Conservation (phyloP, 92 coral and sea anemone genomes). For the Pocillopora meandrina region DNA sequence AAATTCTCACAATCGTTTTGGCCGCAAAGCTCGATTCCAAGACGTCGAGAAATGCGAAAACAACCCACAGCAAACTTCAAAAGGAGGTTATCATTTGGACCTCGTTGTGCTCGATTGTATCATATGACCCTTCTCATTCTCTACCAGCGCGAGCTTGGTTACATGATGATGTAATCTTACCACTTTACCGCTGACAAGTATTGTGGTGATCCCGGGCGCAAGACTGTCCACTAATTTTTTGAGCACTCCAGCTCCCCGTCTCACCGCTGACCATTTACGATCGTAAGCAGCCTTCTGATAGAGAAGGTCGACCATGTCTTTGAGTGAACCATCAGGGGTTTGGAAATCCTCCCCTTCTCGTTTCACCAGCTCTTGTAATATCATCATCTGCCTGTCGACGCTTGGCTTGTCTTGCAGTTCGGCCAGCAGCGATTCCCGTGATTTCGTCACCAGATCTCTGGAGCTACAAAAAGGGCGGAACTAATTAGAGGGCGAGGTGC, state of each 20-base stretch:
- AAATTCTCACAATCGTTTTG: too few relatives aligned
- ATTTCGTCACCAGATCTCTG: slow-evolving; percentile 77
- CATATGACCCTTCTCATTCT: background rate
- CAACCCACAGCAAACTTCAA: too few relatives aligned
- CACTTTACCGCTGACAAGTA: slow-evolving; percentile 96
- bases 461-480: background rate
- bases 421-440: slow-evolving; percentile 74
- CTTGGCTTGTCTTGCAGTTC: slow-evolving; percentile 54
- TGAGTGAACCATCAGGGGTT: slow-evolving; percentile 66
- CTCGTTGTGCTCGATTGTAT: background rate
- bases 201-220: slow-evolving; percentile 94
- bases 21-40: too few relatives aligned
- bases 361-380: slow-evolving; percentile 74
- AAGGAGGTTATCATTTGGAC: too few relatives aligned
- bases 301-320: slow-evolving; percentile 66
- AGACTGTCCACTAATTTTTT: slow-evolving; percentile 90
- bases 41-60: too few relatives aligned
- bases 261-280: slow-evolving; percentile 91
- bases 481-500: background rate
- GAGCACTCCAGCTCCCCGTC: slow-evolving; percentile 93
- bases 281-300: slow-evolving; percentile 90
- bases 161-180: slow-evolving; percentile 38
- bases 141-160: background rate
- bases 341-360: slow-evolving; percentile 79
- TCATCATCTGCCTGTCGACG: slow-evolving; percentile 60